A percentile compares a stretch with the other conserved stretches of the same genome.
Evolutionary conservation across 2,113 vertebrate species (phyloP).

Genomic region (Ceyx cyanopectus): DNA sequence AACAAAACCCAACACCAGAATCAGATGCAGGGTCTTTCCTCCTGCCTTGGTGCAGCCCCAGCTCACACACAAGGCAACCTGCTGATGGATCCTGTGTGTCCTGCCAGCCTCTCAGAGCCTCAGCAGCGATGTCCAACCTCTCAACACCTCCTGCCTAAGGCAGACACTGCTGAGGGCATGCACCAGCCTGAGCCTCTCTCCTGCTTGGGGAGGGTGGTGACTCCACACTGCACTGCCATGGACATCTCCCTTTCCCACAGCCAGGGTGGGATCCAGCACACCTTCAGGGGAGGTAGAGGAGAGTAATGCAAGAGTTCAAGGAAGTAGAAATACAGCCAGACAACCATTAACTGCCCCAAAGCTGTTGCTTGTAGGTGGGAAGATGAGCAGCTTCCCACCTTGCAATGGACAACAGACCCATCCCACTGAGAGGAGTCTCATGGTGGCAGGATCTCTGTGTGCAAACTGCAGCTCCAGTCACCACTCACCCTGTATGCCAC

Average conservation of each 20-base stretch:
- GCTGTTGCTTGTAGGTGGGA: background rate
- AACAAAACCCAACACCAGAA: background rate
- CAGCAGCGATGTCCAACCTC: background rate
- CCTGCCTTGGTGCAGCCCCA: background rate
- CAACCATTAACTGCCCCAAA: background rate
- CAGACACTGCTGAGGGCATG: fast-evolving
- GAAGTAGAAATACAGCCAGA: background rate
- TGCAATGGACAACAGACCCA: fast-evolving
- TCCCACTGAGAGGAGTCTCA: background rate
- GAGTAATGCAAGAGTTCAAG: background rate
- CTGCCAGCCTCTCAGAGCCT: background rate
- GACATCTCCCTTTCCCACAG: background rate
- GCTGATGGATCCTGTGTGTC: background rate
- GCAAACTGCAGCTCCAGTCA: background rate
- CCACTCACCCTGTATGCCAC: fast-evolving
- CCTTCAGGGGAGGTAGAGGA: background rate
- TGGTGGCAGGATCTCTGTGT: fast-evolving
- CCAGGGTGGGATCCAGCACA: background rate
- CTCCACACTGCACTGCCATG: fast-evolving
- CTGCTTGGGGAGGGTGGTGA: background rate
- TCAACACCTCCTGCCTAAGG: background rate
- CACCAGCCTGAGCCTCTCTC: background rate
- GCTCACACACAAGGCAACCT: background rate
- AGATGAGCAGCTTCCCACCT: background rate
- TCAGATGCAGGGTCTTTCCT: background rate